A percentile compares a stretch with the other conserved stretches of the same genome.
phyloP scores from a whole-genome alignment of 2,113 vertebrate species.

The Lepus timidus region DNA sequence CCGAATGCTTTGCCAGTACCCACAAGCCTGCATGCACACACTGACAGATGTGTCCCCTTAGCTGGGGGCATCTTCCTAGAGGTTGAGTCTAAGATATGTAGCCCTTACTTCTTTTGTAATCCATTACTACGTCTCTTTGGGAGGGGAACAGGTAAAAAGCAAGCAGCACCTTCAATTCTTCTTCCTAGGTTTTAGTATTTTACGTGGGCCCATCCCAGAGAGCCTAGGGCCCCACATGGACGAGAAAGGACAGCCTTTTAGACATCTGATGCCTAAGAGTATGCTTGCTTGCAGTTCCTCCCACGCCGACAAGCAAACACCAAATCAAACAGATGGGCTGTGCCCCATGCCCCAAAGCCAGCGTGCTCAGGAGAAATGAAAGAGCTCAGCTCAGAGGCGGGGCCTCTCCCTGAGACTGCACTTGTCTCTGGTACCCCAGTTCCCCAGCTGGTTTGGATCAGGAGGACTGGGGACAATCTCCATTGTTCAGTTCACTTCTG shows the following conservation, averaged over 20 bases:
- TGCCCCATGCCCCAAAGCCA: conserved; percentile 64
- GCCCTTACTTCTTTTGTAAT: not conserved
- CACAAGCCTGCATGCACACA: rapidly evolving
- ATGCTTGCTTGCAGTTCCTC: conserved; percentile 76
- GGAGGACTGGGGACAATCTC: conserved; percentile 30
- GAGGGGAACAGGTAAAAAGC: not conserved
- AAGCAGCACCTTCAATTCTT: conserved; percentile 44
- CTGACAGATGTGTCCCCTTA: not conserved
- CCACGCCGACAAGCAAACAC: conserved; percentile 81
- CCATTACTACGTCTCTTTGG: not conserved
- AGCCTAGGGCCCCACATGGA: conserved; percentile 68
- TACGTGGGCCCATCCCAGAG: conserved; percentile 59
- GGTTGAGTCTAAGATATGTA: not conserved
- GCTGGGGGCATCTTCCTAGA: not conserved
- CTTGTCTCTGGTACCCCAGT: not conserved
- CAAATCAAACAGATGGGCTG: conserved; percentile 80
- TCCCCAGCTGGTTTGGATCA: conserved; percentile 57
- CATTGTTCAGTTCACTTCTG: conserved; percentile 23
- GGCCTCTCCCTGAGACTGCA: not conserved
- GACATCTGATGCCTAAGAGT: conserved; percentile 76
- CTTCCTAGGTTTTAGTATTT: conserved; percentile 67
- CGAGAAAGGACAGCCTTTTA: conserved; percentile 71
- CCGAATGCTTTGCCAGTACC: not conserved
- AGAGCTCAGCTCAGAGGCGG: conserved; percentile 29
- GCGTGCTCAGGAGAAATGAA: conserved; percentile 36